Conservation (phyloP, 92 coral and sea anemone genomes). For the Epizoanthus ramosus region DNA sequence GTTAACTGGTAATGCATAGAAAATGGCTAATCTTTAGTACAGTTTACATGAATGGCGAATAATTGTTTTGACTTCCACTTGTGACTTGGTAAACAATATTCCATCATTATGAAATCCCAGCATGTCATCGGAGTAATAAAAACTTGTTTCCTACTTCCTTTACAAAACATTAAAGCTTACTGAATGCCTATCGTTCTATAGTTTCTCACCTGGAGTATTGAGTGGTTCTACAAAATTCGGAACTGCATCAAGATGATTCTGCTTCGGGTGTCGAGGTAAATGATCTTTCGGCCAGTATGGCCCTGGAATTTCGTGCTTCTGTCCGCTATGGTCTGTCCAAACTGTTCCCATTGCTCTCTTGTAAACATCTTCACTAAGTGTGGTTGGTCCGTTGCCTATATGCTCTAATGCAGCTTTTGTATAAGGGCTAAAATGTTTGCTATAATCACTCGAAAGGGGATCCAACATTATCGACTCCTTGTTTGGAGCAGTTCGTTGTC, state of each 20-base stretch:
- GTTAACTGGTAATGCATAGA: no score
- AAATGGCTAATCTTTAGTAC: no score
- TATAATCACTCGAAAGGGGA: slow-evolving; percentile 68
- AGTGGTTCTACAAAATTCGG: slow-evolving; percentile 82
- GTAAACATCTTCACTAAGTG: slow-evolving; percentile 33
- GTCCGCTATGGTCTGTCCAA: slow-evolving; percentile 76
- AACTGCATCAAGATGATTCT: slow-evolving; percentile 64
- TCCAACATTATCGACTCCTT: slow-evolving; percentile 42
- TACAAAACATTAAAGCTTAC: neutral
- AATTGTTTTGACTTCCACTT: neutral
- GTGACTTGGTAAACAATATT: no score
- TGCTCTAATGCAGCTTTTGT: slow-evolving; percentile 76
- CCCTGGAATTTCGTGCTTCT: slow-evolving; percentile 68
- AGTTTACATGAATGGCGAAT: neutral
- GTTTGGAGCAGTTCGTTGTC: neutral
- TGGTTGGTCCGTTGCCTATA: slow-evolving; percentile 20
- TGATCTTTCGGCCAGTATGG: slow-evolving; percentile 97
- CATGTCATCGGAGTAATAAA: no score
- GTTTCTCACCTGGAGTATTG: slow-evolving; percentile 77
- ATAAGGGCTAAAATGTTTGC: slow-evolving; percentile 64
- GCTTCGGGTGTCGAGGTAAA: slow-evolving; percentile 75
- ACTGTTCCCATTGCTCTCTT: slow-evolving; percentile 61
- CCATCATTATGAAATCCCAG: no score
- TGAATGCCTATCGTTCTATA: neutral
- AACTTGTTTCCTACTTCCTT: neutral